Percentiles rank a stretch among this genome's conserved stretches.
Evolutionary conservation across 1,140 invertebrate species (phyloP).

Genomic region (Samia ricini): DNA sequence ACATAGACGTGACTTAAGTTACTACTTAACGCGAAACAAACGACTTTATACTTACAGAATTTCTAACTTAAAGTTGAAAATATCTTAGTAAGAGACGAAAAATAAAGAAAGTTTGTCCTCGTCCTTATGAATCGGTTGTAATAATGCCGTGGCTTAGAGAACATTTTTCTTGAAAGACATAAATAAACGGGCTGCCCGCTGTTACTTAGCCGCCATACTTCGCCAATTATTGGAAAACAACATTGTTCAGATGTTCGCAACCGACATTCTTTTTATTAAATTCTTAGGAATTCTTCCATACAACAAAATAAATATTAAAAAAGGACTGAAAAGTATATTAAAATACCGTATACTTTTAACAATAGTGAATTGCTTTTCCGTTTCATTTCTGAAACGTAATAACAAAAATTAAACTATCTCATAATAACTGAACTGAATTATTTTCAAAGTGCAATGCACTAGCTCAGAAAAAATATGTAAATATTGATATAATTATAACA

Average conservation of each 20-base stretch:
- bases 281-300: no score
- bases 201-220: not conserved
- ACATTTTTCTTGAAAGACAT: conserved; percentile 1
- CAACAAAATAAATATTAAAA: no score
- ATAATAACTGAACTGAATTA: no score
- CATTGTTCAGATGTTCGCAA: not conserved
- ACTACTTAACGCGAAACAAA: not conserved
- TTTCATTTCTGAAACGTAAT: no score
- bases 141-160: not conserved
- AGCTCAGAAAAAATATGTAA: no score
- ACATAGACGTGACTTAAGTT: conserved; percentile 16
- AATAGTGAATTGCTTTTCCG: no score
- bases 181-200: conserved; percentile 1
- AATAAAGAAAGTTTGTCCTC: conserved; percentile 1
- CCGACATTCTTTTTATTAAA: not conserved
- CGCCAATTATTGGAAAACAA: conserved; percentile 7
- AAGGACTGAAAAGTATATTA: no score
- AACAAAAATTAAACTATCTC: no score
- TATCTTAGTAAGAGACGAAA: not conserved
- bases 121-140: conserved; percentile 7
- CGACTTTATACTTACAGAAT: conserved; percentile 7
- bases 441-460: no score
- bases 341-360: no score
- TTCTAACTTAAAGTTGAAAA: not conserved
- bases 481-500: no score